A percentile compares a stretch with the other conserved stretches of the same genome.
phyloP scores from a whole-genome alignment of 2,888 invertebrate species.

The Hermodice carunculata region DNA sequence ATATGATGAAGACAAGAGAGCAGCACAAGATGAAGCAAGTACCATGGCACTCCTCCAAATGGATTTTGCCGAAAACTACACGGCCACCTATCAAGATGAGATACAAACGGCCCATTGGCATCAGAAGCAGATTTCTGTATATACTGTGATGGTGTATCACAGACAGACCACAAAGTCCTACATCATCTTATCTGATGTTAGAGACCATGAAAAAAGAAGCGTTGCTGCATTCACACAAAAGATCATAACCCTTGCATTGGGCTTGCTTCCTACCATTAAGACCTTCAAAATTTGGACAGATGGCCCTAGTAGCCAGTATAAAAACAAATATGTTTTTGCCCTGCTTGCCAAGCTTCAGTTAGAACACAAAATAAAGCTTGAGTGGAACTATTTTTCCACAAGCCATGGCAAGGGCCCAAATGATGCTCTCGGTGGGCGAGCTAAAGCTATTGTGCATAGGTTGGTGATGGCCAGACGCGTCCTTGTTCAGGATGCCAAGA shows the following conservation, averaged over 20 bases:
- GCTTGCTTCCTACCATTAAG: background rate
- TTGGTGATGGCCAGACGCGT: background rate
- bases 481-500: too few relatives aligned
- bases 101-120: constrained; percentile 28
- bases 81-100: constrained; percentile 18
- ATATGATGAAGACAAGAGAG: constrained; percentile 3
- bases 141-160: too few relatives aligned
- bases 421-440: background rate
- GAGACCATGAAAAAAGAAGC: too few relatives aligned
- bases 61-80: constrained; percentile 26
- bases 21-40: background rate
- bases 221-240: too few relatives aligned
- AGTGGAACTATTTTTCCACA: too few relatives aligned
- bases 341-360: too few relatives aligned
- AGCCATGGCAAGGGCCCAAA: too few relatives aligned
- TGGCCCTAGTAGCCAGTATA: background rate
- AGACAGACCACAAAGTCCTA: too few relatives aligned
- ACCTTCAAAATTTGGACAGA: background rate
- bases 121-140: too few relatives aligned
- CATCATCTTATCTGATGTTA: too few relatives aligned
- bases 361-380: too few relatives aligned
- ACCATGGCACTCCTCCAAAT: constrained; percentile 14
- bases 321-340: background rate
- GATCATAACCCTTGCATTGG: too few relatives aligned
- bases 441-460: background rate